These are phyloP conservation scores for Scatophagus argus DNA, from an alignment of 2,113 vertebrate species.

Conservation along the genomic window DNA sequence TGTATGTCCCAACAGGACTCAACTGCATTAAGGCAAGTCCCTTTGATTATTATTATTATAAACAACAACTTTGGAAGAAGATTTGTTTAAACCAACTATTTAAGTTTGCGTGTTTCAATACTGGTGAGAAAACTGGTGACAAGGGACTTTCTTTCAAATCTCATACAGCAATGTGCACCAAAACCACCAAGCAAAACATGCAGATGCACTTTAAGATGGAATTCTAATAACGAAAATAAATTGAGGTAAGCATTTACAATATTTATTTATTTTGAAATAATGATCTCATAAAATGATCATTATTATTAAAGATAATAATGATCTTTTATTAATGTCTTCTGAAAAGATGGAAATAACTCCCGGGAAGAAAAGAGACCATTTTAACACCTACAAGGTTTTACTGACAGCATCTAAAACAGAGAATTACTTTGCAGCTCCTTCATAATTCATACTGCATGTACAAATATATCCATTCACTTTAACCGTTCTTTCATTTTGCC, in stretches of 20 bases:
- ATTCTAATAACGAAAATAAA: background rate
- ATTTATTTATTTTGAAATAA: constrained; percentile 50
- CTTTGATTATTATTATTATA: constrained; percentile 29
- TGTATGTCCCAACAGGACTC: background rate
- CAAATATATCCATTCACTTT: constrained; percentile 34
- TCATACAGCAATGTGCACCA: background rate
- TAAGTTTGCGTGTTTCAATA: background rate
- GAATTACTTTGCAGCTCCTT: constrained; percentile 12
- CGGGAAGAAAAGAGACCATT: background rate
- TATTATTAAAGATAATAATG: no score
- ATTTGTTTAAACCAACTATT: background rate
- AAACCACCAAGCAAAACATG: background rate
- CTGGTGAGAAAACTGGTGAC: background rate
- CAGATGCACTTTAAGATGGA: background rate
- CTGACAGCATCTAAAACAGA: constrained; percentile 3
- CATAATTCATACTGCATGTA: constrained; percentile 14
- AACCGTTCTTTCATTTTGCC: constrained; percentile 4
- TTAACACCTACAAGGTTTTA: constrained; percentile 31
- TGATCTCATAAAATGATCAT: no score
- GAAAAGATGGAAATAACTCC: background rate
- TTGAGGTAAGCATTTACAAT: constrained; percentile 39
- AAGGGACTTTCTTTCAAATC: background rate
- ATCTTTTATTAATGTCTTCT: background rate
- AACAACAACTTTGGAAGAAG: background rate
- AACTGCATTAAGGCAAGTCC: constrained; percentile 56